Evolutionary conservation across 2,797 vertebrate species (phyloP), one percentile per base, ranked within the genome.

Genomic region (Linurgus olivaceus): DNA sequence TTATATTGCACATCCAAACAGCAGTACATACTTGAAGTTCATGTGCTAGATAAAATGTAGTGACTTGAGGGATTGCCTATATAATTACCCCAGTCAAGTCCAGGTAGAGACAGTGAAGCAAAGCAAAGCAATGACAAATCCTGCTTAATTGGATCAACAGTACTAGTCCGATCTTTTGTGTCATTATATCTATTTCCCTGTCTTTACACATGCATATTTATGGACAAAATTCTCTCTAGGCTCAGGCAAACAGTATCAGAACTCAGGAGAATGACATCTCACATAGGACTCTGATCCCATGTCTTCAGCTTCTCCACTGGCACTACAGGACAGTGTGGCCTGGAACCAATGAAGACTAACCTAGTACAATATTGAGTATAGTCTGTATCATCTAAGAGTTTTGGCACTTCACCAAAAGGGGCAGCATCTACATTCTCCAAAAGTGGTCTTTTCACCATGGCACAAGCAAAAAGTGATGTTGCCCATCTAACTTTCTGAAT

Each of bases 51-150:
- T 2, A 21, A 14, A 79, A 57, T 74, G 77, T 44, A 90, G 21
- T 42, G 59, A 59, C 6, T 35, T 47, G 31, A 59, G 18, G 40
- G 40, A 68, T 7, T 55, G 21, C 24, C 68, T 50, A 12, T 17
- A 3, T 31, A 89, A 72, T 35, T 68, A 76, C 28, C 13, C 18
- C 17, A 66, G n/a, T 37, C 48, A 87, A 44, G 42, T 57, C 14
- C 25, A 24, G 20, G 58, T 72, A 85, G 33, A 86, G 6, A 66
- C 18, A 88, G 23, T 28, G 17, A 88, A 95, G 26, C 10, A 16
- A 82, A 89, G 25, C 40, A 89, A 85, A 92, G 31, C 40, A 82
- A 58, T 11, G 3, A 83, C 47, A 92, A 88, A 88, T 62, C n/a
- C 20, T 66, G 45, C 29, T 72, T 91, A 78, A 85, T 7, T 48